A percentile compares a stretch with the other conserved stretches of the same genome.
These are phyloP conservation scores for Muntiacus reevesi DNA, from an alignment of 2,113 vertebrate species.

Conservation along the genomic window DNA sequence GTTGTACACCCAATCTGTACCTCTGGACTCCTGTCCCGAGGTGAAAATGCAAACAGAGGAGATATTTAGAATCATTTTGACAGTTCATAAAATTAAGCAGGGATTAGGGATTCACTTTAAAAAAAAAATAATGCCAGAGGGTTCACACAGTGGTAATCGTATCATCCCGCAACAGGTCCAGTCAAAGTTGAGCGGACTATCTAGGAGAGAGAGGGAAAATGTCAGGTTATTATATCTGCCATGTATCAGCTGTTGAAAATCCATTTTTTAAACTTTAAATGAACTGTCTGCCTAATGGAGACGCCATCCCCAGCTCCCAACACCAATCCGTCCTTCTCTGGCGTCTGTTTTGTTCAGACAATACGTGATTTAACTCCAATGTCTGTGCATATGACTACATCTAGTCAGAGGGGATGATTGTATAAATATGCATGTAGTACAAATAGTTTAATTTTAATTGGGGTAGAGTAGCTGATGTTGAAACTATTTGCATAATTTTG, in stretches of 20 bases:
- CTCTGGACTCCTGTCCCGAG: slow-evolving; percentile 83
- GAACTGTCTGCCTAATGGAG: slow-evolving; percentile 42
- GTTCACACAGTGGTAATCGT: slow-evolving; percentile 68
- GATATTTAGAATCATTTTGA: slow-evolving; percentile 85
- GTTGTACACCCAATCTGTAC: slow-evolving; percentile 79
- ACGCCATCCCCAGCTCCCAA: background rate
- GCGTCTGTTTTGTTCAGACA: background rate
- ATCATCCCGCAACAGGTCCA: slow-evolving; percentile 80
- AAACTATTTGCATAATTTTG: slow-evolving; percentile 46
- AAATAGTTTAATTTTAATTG: slow-evolving; percentile 66
- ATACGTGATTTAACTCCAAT: background rate
- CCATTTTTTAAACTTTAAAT: slow-evolving; percentile 49
- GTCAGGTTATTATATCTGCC: slow-evolving; percentile 63
- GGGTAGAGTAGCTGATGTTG: slow-evolving; percentile 29
- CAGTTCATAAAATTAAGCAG: slow-evolving; percentile 86
- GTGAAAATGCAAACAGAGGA: slow-evolving; percentile 84
- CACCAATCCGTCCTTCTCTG: background rate
- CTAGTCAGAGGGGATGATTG: slow-evolving; percentile 12
- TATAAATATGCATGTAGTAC: slow-evolving; percentile 48
- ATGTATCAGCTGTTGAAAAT: background rate
- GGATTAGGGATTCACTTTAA: slow-evolving; percentile 82
- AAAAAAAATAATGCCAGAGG: slow-evolving; percentile 78
- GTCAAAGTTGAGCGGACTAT: slow-evolving; percentile 53
- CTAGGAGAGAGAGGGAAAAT: slow-evolving; percentile 37
- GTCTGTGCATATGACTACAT: background rate